Percentiles rank a stretch among this genome's conserved stretches.
phyloP scores from a whole-genome alignment of 2,888 invertebrate species.

The Scaptomyza caliginosa region DNA sequence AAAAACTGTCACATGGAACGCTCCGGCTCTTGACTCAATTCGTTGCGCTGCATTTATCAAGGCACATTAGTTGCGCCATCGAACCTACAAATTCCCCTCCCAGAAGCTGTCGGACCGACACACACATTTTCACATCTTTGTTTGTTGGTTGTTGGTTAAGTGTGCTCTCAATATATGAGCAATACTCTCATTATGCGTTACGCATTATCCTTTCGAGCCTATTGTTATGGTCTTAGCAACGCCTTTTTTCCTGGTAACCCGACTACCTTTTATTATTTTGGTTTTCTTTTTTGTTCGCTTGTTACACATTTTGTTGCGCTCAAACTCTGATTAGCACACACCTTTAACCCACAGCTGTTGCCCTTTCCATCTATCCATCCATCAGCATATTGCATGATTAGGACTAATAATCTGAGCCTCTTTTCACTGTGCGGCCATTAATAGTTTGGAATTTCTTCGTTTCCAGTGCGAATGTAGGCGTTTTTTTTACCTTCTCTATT shows the following conservation, averaged over 20 bases:
- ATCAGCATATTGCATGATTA: constrained; percentile 69
- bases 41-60: constrained; percentile 58
- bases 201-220: constrained; percentile 69
- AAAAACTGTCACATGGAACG: constrained; percentile 39
- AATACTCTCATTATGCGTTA: constrained; percentile 66
- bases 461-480: constrained; percentile 27
- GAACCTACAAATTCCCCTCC: constrained; percentile 5
- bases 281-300: constrained; percentile 29
- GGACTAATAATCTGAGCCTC: constrained; percentile 56
- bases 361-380: constrained; percentile 41
- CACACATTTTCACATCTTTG: constrained; percentile 44
- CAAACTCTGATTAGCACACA: constrained; percentile 50
- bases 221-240: constrained; percentile 68
- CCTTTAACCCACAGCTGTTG: constrained; percentile 43
- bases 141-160: constrained; percentile 22
- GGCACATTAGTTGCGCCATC: constrained; percentile 51
- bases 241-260: constrained; percentile 76
- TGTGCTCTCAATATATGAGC: constrained; percentile 14
- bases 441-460: constrained; percentile 43
- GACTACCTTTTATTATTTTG: constrained; percentile 61
- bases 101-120: constrained; percentile 32
- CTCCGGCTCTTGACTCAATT: constrained; percentile 58
- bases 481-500: constrained; percentile 6
- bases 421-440: constrained; percentile 59
- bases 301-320: background rate